Evolutionary conservation across 2,888 invertebrate genomes (phyloP).

Genomic region (Apamea anceps): DNA sequence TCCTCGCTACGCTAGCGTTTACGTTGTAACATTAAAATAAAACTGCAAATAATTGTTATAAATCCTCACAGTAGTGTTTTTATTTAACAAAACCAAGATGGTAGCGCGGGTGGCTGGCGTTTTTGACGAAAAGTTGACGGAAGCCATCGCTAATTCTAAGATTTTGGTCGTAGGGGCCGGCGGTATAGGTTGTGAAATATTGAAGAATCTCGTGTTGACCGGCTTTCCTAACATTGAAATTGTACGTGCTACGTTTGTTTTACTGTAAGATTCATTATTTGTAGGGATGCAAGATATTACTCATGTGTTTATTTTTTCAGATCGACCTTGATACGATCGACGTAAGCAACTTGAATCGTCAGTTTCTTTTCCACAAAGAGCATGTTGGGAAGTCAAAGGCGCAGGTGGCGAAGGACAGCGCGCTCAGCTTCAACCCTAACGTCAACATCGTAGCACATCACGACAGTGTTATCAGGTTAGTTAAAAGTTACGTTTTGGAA

Average conservation of each 20-base stretch:
- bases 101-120: slow-evolving; percentile 92
- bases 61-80: slow-evolving; percentile 53
- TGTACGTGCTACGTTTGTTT: slow-evolving; percentile 90
- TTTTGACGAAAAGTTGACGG: slow-evolving; percentile 91
- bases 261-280: slow-evolving; percentile 16
- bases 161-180: slow-evolving; percentile 98
- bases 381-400: slow-evolving; percentile 99
- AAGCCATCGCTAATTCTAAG: slow-evolving; percentile 93
- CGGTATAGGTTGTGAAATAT: slow-evolving; percentile 99
- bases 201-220: slow-evolving; percentile 98
- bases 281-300: slow-evolving; percentile 1
- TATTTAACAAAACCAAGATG: slow-evolving; percentile 84
- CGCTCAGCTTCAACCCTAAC: slow-evolving; percentile 96
- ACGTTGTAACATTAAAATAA: slow-evolving; percentile 64
- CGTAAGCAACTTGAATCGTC: slow-evolving; percentile 99
- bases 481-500: not conserved
- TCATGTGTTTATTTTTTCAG: slow-evolving; percentile 90
- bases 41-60: slow-evolving; percentile 65
- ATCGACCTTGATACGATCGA: slow-evolving; percentile 99
- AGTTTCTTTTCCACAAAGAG: slow-evolving; percentile 99
- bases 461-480: slow-evolving; percentile 97
- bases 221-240: slow-evolving; percentile 98
- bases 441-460: slow-evolving; percentile 97
- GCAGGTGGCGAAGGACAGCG: slow-evolving; percentile 96
- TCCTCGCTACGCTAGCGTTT: slow-evolving; percentile 69